Base-by-base conservation (phyloP, 35 echinoderm and acorn worm genomes). In the Diadema setosum region DNA sequence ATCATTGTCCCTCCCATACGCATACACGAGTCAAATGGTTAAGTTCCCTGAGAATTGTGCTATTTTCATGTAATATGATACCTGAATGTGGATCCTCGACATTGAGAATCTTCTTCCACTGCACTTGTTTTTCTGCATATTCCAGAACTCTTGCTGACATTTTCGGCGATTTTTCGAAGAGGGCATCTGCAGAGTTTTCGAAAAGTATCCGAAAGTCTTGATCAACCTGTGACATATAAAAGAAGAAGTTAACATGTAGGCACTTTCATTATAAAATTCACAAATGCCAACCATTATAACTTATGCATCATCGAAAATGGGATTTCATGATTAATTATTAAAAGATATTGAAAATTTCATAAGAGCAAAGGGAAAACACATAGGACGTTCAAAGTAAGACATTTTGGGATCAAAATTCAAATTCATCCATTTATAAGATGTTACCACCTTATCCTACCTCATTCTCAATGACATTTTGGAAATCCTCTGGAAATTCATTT, bases 161-260 rank as follows among this genome's bases (percentile, higher is more conserved):
- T 0, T 74, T 74, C 39, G 67, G 67, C 67, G 26, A 74, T 2
- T 74, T 74, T 32, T 74, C 67, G 39, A 74, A 74, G 35, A 74
- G 67, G 67, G 67, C 30, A 74, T 74, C 67, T 74, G 67, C 30
- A 74, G 67, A 74, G 23, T 74, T 74, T 74, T 74, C 67, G 39
- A 74, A 23, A 1, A 74, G 48, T 9, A 74, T 74, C 30, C 67
- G 30, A 18, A 74, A 74, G 67, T 74, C 67, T 39, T 74, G 67
- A 3, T 74, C 67, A 74, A 74, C 39, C 67, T 74, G 67, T 74
- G 67, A 74, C 30, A 74, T 39, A 34, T 33, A 74, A 74, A 74
- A 25, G 39, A 34, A 74, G 2, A 0, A 74, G 26, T 35, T 74
- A 35, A 33, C 30, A 74, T 34, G 17, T 9, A 32, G 4, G 18